These are phyloP conservation scores for Drosophila pectinifera DNA, from an alignment of 1,140 invertebrate species.

Conservation along the genomic window DNA sequence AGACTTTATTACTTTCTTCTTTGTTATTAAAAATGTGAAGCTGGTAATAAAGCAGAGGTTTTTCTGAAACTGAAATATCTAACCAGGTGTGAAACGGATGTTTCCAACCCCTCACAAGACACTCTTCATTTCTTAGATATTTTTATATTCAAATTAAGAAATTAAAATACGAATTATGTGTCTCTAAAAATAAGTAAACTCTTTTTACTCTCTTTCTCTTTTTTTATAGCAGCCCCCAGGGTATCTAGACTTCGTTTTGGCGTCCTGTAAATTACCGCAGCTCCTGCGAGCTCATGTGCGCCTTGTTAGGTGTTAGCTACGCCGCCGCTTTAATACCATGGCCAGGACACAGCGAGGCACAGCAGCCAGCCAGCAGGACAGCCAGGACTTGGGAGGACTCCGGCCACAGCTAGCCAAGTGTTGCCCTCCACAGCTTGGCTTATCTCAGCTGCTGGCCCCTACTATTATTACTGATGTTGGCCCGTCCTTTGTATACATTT, in stretches of 20 bases:
- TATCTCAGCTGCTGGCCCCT: constrained; percentile 69
- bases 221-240: too few relatives aligned
- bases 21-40: background rate
- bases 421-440: constrained; percentile 60
- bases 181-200: too few relatives aligned
- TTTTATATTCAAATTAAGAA: background rate
- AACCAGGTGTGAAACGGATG: too few relatives aligned
- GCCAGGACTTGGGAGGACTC: constrained; percentile 26
- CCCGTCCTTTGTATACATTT: constrained; percentile 79
- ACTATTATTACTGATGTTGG: constrained; percentile 32
- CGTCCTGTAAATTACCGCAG: background rate
- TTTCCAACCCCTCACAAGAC: background rate
- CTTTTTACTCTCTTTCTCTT: too few relatives aligned
- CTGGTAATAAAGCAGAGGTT: background rate
- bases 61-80: background rate
- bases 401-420: constrained; percentile 71
- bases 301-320: constrained; percentile 64
- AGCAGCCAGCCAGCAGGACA: constrained; percentile 4
- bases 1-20: background rate
- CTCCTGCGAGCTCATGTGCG: constrained; percentile 36
- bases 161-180: background rate
- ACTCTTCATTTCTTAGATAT: too few relatives aligned
- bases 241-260: background rate
- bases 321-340: constrained; percentile 70
- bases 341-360: constrained; percentile 20